phyloP scores from a whole-genome alignment of 1,140 invertebrate species.

The Sycobia sp. region DNA sequence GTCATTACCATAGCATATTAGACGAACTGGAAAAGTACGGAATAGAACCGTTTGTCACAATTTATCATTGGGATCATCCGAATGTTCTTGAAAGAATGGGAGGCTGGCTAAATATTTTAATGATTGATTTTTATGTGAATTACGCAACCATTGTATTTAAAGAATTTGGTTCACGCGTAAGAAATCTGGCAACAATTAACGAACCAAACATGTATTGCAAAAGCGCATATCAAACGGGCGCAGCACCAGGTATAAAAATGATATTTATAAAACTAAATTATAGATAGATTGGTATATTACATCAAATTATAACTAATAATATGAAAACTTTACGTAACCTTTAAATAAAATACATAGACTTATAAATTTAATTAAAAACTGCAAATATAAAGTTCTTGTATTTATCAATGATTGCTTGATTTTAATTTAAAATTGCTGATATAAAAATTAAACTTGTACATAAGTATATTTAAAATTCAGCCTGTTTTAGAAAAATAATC shows the following conservation, averaged over 20 bases:
- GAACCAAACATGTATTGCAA: conserved; percentile 58
- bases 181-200: conserved; percentile 60
- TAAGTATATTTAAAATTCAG: too few relatives aligned
- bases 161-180: conserved; percentile 57
- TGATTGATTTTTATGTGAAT: conserved; percentile 64
- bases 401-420: too few relatives aligned
- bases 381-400: too few relatives aligned
- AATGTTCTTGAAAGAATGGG: conserved; percentile 64
- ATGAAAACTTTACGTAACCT: too few relatives aligned
- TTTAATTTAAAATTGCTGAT: too few relatives aligned
- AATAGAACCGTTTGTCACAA: conserved; percentile 62
- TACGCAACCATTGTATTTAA: conserved; percentile 61
- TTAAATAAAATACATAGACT: too few relatives aligned
- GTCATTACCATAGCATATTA: conserved; percentile 66
- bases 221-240: conserved; percentile 40
- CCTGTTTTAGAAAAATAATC: too few relatives aligned
- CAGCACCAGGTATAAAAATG: conserved; percentile 42
- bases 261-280: conserved; percentile 3
- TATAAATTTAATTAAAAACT: too few relatives aligned
- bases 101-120: conserved; percentile 66
- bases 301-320: too few relatives aligned
- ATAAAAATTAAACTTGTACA: too few relatives aligned
- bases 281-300: too few relatives aligned
- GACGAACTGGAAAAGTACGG: conserved; percentile 61
- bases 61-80: conserved; percentile 66